phyloP scores from a whole-genome alignment of 2,797 vertebrate species.

The Anguilla megastoma region DNA sequence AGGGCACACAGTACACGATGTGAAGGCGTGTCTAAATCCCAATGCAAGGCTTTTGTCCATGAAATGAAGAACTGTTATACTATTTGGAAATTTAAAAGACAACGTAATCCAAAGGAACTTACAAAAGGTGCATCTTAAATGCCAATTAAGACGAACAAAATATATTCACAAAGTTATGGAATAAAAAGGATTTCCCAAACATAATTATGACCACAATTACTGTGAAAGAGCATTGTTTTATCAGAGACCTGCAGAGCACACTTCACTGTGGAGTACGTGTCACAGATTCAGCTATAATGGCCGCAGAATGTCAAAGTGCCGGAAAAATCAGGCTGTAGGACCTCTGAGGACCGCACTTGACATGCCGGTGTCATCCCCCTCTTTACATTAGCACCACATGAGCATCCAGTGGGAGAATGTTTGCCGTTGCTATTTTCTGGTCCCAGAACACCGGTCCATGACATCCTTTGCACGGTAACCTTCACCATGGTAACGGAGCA shows the following conservation, averaged over 20 bases:
- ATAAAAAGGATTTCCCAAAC: background rate
- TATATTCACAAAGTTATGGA: too few species aligned
- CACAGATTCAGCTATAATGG: slow-evolving; percentile 38
- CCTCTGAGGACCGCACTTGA: background rate
- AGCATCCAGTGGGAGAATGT: background rate
- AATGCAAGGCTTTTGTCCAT: background rate
- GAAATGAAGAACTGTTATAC: background rate
- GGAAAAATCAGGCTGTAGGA: slow-evolving; percentile 47
- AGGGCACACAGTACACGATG: slow-evolving; percentile 8
- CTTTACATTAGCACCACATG: background rate
- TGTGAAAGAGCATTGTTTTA: background rate
- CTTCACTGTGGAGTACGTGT: background rate
- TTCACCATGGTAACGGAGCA: background rate
- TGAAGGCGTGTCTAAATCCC: background rate
- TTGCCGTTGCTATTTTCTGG: background rate
- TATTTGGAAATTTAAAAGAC: background rate
- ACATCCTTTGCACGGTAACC: background rate
- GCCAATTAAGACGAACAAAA: too few species aligned
- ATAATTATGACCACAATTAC: background rate
- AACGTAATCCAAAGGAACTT: background rate
- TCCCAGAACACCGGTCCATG: background rate
- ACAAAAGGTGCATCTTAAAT: too few species aligned
- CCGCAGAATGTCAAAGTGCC: slow-evolving; percentile 47
- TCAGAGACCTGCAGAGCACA: background rate
- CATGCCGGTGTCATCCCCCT: background rate